Conservation (phyloP, 2,888 invertebrate genomes). For the Pandemis cinnamomeana region DNA sequence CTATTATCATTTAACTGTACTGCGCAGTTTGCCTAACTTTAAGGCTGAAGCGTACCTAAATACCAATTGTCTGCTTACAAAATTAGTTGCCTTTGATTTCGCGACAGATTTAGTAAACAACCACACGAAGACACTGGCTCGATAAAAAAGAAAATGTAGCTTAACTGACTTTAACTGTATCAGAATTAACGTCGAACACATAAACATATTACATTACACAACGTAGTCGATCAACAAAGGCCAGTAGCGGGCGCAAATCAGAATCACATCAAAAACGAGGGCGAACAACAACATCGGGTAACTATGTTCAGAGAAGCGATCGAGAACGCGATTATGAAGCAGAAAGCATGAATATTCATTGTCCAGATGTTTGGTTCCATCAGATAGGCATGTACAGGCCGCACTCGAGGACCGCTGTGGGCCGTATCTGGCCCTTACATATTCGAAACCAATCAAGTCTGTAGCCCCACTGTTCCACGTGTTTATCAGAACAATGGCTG, state of each 20-base stretch:
- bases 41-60: neutral
- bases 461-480: conserved; percentile 30
- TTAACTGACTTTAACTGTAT: neutral
- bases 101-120: too few species aligned
- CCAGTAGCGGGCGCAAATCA: conserved; percentile 31
- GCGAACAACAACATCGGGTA: conserved; percentile 38
- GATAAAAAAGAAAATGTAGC: too few species aligned
- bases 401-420: conserved; percentile 23
- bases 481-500: conserved; percentile 33
- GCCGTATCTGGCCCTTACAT: conserved; percentile 21
- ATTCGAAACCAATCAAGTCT: conserved; percentile 40
- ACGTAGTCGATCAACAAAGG: conserved; percentile 25
- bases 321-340: conserved; percentile 58
- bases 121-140: too few species aligned
- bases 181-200: neutral
- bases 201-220: neutral
- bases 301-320: conserved; percentile 39
- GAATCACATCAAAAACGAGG: conserved; percentile 39
- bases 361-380: conserved; percentile 58
- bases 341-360: conserved; percentile 66
- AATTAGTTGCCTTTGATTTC: too few species aligned
- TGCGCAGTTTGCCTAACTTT: neutral
- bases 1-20: neutral
- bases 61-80: too few species aligned
- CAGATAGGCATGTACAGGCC: conserved; percentile 41